Conservation (phyloP, 2,888 invertebrate species). For the Stratiomys singularior region DNA sequence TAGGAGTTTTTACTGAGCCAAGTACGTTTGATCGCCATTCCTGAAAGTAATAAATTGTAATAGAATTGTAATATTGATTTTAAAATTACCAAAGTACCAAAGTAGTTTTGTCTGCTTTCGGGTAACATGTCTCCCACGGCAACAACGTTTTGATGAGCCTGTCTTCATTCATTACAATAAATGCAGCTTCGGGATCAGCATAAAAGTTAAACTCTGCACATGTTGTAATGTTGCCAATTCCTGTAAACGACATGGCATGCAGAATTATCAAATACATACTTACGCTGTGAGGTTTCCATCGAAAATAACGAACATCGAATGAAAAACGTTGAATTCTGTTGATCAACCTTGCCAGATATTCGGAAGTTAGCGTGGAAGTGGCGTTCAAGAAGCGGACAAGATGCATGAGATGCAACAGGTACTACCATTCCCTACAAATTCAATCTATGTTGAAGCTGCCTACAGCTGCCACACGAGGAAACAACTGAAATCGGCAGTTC, state of each 20-base stretch:
- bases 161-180: conserved; percentile 73
- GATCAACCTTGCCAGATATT: too few species aligned
- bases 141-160: conserved; percentile 70
- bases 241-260: conserved; percentile 61
- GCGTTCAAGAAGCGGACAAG: too few species aligned
- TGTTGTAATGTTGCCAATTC: conserved; percentile 70
- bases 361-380: too few species aligned
- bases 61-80: not conserved
- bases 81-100: conserved; percentile 58
- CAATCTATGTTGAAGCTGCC: too few species aligned
- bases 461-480: too few species aligned
- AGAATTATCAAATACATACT: too few species aligned
- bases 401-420: too few species aligned
- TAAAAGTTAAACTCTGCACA: conserved; percentile 83
- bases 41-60: conserved; percentile 59
- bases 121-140: conserved; percentile 76
- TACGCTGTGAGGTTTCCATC: too few species aligned
- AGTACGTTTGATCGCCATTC: conserved; percentile 68
- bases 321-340: too few species aligned
- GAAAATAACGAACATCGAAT: too few species aligned
- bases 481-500: too few species aligned
- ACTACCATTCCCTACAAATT: too few species aligned
- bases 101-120: conserved; percentile 58
- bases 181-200: conserved; percentile 80
- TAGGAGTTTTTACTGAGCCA: conserved; percentile 62